phyloP scores from a whole-genome alignment of 2,888 invertebrate species.

The Hermodice carunculata region DNA sequence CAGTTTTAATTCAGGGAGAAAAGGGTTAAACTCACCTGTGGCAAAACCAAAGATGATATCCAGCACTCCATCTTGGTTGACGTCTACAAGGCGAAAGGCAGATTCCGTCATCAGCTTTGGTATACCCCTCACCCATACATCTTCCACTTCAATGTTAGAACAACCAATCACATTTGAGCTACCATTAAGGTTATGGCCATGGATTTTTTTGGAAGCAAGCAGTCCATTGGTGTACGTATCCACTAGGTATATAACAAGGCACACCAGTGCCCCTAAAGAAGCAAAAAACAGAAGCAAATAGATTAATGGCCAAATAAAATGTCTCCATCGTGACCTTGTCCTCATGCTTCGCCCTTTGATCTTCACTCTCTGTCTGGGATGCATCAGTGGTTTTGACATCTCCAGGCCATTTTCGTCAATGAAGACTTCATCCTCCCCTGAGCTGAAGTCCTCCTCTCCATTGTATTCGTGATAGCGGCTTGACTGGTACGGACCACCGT shows the following conservation, averaged over 20 bases:
- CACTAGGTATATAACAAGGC: slow-evolving; percentile 20
- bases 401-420: too few relatives aligned
- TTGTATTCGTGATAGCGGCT: too few relatives aligned
- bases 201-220: slow-evolving; percentile 66
- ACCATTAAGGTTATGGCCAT: slow-evolving; percentile 76
- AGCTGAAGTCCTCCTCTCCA: too few relatives aligned
- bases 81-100: slow-evolving; percentile 79
- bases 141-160: slow-evolving; percentile 74
- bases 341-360: background rate
- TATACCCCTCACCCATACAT: slow-evolving; percentile 79
- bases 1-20: too few relatives aligned
- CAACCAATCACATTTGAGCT: slow-evolving; percentile 73
- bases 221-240: slow-evolving; percentile 10
- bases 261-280: slow-evolving; percentile 14
- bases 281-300: slow-evolving; percentile 20
- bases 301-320: slow-evolving; percentile 5
- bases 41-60: slow-evolving; percentile 85
- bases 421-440: too few relatives aligned
- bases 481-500: too few relatives aligned
- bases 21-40: slow-evolving; percentile 72
- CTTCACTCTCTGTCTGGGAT: slow-evolving; percentile 23
- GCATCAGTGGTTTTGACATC: slow-evolving; percentile 27
- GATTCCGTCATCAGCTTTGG: slow-evolving; percentile 82
- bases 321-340: background rate
- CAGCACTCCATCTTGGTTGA: slow-evolving; percentile 79